Percentiles rank a stretch among this genome's conserved stretches.
These are phyloP conservation scores for Heliconius hewitsoni DNA, from an alignment of 1,140 invertebrate genomes.

Conservation along the genomic window DNA sequence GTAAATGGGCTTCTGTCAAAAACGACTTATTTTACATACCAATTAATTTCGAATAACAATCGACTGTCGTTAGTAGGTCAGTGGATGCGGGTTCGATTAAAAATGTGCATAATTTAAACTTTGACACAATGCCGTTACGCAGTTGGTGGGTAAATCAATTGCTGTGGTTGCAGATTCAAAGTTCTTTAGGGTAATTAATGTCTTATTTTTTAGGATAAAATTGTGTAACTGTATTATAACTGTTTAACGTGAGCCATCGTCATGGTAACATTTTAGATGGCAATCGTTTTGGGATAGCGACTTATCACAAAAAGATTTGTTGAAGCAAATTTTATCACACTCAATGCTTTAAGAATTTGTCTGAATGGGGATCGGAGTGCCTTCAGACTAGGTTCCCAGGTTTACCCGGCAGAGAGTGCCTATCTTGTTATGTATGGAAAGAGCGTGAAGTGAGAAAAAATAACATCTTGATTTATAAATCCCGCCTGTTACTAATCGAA, in stretches of 20 bases:
- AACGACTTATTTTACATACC: constrained; percentile 7
- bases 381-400: background rate
- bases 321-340: too few relatives aligned
- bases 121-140: background rate
- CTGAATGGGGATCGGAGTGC: background rate
- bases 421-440: background rate
- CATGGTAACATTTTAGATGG: too few relatives aligned
- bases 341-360: background rate
- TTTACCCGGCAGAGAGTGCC: background rate
- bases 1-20: background rate
- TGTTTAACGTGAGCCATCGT: too few relatives aligned
- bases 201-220: too few relatives aligned
- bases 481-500: too few relatives aligned
- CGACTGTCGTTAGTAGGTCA: background rate
- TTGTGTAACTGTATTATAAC: too few relatives aligned
- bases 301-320: too few relatives aligned
- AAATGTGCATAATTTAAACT: background rate
- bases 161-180: background rate
- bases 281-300: too few relatives aligned
- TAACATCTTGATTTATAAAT: too few relatives aligned
- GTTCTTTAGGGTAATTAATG: background rate
- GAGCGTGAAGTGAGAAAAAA: too few relatives aligned
- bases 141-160: background rate
- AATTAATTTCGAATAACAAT: constrained; percentile 12
- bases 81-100: background rate